Evolutionary conservation across 2,888 invertebrate species (phyloP).

Genomic region (Lomographa bimaculata): DNA sequence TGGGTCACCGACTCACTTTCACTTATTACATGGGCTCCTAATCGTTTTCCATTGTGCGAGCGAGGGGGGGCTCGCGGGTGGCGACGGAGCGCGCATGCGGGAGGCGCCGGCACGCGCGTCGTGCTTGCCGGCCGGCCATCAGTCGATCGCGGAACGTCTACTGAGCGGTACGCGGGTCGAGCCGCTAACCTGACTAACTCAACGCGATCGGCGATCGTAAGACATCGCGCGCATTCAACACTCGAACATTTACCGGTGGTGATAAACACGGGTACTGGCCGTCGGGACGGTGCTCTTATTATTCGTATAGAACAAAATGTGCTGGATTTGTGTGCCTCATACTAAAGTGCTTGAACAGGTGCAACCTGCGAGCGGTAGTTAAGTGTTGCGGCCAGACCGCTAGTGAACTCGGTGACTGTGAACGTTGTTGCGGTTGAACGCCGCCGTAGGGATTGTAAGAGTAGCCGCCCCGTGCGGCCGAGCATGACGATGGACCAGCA

Average conservation of each 20-base stretch:
- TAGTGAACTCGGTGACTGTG: conserved; percentile 82
- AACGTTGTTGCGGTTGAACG: conserved; percentile 79
- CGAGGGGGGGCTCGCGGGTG: conserved; percentile 79
- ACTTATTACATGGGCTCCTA: conserved; percentile 93
- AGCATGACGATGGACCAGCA: conserved; percentile 91
- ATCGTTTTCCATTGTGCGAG: conserved; percentile 88
- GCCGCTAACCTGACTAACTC: conserved; percentile 50
- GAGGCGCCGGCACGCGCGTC: conserved; percentile 80
- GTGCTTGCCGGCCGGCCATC: conserved; percentile 77
- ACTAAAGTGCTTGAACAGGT: conserved; percentile 78
- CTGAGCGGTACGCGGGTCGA: conserved; percentile 65
- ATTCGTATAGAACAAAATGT: conserved; percentile 68
- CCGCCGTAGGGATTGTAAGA: conserved; percentile 74
- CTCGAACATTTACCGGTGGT: conserved; percentile 44
- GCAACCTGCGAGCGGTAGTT: conserved; percentile 78
- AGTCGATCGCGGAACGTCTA: conserved; percentile 79
- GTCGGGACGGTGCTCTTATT: conserved; percentile 43
- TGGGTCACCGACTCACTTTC: conserved; percentile 95
- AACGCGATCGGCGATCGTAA: conserved; percentile 77
- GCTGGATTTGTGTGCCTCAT: conserved; percentile 77
- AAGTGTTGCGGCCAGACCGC: conserved; percentile 81
- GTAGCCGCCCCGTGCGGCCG: conserved; percentile 76
- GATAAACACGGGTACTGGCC: conserved; percentile 48
- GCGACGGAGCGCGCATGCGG: conserved; percentile 79
- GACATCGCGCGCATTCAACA: conserved; percentile 64